Conservation (phyloP, 2,797 vertebrate species). For the Myotis planiceps region DNA sequence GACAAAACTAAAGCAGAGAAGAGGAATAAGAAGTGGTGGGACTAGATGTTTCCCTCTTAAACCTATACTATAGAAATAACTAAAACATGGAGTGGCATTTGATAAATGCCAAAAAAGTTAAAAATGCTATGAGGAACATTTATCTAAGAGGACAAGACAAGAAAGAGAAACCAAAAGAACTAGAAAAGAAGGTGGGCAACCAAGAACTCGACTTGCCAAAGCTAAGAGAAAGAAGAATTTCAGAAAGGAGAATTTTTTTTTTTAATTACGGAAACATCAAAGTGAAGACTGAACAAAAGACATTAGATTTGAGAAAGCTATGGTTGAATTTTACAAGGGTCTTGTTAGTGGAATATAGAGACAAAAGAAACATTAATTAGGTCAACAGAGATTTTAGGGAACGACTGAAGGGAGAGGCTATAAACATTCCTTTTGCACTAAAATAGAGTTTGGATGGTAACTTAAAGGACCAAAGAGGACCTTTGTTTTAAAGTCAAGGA, state of each 20-base stretch:
- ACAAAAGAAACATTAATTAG: slow-evolving; percentile 26
- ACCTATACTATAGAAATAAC: neutral
- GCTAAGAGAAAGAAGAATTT: neutral
- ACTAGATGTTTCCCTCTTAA: neutral
- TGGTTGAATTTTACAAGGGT: slow-evolving; percentile 12
- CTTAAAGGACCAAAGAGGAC: neutral
- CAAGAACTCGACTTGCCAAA: neutral
- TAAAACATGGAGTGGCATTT: slow-evolving; percentile 27
- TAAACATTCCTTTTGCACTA: neutral
- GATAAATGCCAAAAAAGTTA: neutral
- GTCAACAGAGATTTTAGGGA: slow-evolving; percentile 33
- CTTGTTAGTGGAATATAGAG: neutral
- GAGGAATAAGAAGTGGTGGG: neutral
- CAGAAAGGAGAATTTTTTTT: neutral
- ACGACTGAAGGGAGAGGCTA: neutral
- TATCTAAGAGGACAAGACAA: neutral
- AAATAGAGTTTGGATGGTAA: neutral
- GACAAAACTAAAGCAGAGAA: neutral
- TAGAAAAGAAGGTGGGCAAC: neutral
- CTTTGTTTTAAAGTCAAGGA: neutral
- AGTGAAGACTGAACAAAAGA: slow-evolving; percentile 12
- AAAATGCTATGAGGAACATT: neutral
- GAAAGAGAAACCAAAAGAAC: neutral
- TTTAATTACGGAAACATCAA: neutral
- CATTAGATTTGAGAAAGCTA: neutral